Percentiles rank a stretch among this genome's conserved stretches.
phyloP scores from a whole-genome alignment of 2,888 invertebrate genomes.

The Eupithecia inturbata region DNA sequence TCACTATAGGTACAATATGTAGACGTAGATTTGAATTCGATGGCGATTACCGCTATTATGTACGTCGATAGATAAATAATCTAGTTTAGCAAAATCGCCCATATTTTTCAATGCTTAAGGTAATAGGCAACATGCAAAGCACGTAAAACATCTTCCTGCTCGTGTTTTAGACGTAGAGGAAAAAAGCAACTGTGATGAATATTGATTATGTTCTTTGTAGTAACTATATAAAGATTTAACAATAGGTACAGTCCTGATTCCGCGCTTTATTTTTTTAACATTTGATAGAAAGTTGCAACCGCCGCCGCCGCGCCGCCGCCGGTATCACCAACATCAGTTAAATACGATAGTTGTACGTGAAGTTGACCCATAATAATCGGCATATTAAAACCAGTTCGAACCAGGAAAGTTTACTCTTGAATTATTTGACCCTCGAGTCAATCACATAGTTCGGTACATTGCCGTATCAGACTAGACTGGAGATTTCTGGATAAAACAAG shows the following conservation, averaged over 20 bases:
- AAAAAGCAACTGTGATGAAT: not conserved
- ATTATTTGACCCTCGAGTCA: slow-evolving; percentile 30
- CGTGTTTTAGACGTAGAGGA: not conserved
- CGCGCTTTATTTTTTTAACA: too few species aligned
- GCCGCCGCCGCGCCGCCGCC: too few species aligned
- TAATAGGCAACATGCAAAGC: not conserved
- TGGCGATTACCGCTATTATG: too few species aligned
- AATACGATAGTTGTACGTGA: slow-evolving; percentile 1
- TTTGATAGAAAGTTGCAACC: too few species aligned
- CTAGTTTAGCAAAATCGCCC: not conserved
- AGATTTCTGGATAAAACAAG: slow-evolving; percentile 25
- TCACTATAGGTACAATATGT: not conserved
- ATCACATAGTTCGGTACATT: not conserved
- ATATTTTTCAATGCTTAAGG: not conserved
- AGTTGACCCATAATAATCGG: slow-evolving; percentile 34
- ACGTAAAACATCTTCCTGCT: slow-evolving; percentile 2
- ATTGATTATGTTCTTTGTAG: not conserved
- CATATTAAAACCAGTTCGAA: slow-evolving; percentile 33
- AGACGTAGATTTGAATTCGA: slow-evolving; percentile 7
- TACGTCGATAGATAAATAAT: not conserved
- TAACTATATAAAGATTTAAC: not conserved
- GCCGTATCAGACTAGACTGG: slow-evolving; percentile 26
- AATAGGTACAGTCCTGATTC: not conserved
- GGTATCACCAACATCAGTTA: not conserved
- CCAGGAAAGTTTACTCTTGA: slow-evolving; percentile 31